Conservation (phyloP, 2,113 vertebrate species). For the Elanus axillaris region DNA sequence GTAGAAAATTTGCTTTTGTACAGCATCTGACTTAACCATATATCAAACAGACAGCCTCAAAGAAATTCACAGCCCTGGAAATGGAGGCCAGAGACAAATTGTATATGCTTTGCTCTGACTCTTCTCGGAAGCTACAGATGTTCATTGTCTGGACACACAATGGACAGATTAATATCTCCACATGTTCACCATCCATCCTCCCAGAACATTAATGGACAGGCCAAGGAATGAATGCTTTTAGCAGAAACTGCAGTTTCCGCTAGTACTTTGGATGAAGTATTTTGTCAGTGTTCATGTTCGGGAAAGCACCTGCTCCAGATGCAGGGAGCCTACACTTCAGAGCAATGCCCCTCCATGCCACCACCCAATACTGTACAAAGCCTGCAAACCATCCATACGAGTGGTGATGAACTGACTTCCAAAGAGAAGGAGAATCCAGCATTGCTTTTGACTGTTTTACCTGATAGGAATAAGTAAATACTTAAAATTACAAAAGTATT, state of each 20-base stretch:
- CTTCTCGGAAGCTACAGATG: neutral
- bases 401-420: neutral
- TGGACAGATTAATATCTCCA: neutral
- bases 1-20: constrained; percentile 35
- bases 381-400: neutral
- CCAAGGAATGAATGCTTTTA: neutral
- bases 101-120: neutral
- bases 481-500: neutral
- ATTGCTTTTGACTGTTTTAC: neutral
- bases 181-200: neutral
- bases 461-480: neutral
- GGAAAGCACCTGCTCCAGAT: neutral
- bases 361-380: fast-evolving
- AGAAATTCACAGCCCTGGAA: neutral
- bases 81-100: neutral
- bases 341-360: neutral
- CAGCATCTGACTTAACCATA: neutral
- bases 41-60: neutral
- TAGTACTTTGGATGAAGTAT: neutral
- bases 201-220: neutral
- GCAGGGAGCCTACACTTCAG: neutral
- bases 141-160: neutral
- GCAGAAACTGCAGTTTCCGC: neutral
- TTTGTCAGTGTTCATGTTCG: neutral
- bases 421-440: neutral